Base-by-base conservation (phyloP, 2,888 invertebrate genomes). In the Cerastis rubricosa region DNA sequence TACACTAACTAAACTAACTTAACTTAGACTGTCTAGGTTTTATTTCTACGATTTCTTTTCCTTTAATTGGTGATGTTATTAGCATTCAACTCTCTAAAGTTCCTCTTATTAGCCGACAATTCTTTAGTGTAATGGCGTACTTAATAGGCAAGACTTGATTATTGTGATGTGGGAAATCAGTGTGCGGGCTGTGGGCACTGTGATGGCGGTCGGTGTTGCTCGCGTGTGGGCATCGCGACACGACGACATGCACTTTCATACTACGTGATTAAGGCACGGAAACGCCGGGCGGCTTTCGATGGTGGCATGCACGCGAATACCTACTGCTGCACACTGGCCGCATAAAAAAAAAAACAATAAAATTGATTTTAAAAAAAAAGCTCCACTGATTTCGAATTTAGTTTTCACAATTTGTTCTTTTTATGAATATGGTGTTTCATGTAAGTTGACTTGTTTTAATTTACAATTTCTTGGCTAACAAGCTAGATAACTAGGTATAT, bases 101-200 rank as follows among this genome's bases (percentile, higher is more conserved):
- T 78, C 70, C 76, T 79, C 71, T 76, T 84, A 76, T 77, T 87
- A 80, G 84, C 90, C 89, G 90, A 88, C 90, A 90, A 91, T 90
- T 91, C 89, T 90, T 89, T 85, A 76, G 72, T 76, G 66, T 80
- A 85, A 78, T 88, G 74, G 78, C 76, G 78, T 84, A 86, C 89
- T 88, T 85, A 90, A 90, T 91, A 91, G 92, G 91, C 88, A 89
- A 91, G 87, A 89, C 90, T 86, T 89, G 87, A 90, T 87, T 89
- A 89, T 81, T 72, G 80, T 84, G 74, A 81, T 76, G 85, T 85
- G 86, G 88, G 90, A 91, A 89, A 91, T 87, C 85, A 86, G 82
- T 76, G 77, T 88, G 87, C 91, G 88, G 91, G 91, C 90, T 91
- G 89, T 88, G 84, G 86, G 29, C 19, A 5, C 35, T 35, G 35